These are phyloP conservation scores for Catagonus wagneri DNA, from an alignment of 2,113 vertebrate species.

Conservation along the genomic window DNA sequence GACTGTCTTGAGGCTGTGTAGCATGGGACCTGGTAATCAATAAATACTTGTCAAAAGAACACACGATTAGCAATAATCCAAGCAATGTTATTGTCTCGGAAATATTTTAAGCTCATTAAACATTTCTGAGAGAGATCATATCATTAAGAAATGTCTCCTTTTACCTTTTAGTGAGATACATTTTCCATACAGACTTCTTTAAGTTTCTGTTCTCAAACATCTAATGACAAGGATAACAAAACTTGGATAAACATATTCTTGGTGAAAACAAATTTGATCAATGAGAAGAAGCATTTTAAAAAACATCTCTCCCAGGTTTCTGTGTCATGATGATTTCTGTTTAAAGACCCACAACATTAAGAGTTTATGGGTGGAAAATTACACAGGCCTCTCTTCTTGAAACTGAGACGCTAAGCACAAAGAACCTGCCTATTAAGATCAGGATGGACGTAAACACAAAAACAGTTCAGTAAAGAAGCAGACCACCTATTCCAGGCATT, in stretches of 20 bases:
- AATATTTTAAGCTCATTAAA: not conserved
- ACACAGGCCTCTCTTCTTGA: not conserved
- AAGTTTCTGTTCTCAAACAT: conserved; percentile 36
- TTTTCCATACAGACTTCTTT: not conserved
- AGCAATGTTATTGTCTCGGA: not conserved
- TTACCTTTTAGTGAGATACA: not conserved
- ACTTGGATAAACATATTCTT: not conserved
- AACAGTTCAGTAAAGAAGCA: not conserved
- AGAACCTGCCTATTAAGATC: not conserved
- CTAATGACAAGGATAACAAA: conserved; percentile 11
- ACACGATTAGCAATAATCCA: not conserved
- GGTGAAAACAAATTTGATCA: conserved; percentile 24
- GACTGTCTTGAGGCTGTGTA: not conserved
- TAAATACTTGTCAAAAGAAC: conserved; percentile 3
- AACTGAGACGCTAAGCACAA: not conserved
- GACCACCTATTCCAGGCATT: not conserved
- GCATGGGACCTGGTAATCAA: not conserved
- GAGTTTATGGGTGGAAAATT: not conserved
- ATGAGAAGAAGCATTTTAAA: conserved; percentile 47
- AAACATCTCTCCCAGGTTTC: conserved; percentile 22
- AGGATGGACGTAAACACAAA: not conserved
- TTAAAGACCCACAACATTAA: not conserved
- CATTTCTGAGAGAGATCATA: not conserved
- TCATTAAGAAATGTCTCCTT: not conserved
- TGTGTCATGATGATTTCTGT: conserved; percentile 51